Conservation (phyloP, 2,113 vertebrate species). For the Psilopsiagon aurifrons region DNA sequence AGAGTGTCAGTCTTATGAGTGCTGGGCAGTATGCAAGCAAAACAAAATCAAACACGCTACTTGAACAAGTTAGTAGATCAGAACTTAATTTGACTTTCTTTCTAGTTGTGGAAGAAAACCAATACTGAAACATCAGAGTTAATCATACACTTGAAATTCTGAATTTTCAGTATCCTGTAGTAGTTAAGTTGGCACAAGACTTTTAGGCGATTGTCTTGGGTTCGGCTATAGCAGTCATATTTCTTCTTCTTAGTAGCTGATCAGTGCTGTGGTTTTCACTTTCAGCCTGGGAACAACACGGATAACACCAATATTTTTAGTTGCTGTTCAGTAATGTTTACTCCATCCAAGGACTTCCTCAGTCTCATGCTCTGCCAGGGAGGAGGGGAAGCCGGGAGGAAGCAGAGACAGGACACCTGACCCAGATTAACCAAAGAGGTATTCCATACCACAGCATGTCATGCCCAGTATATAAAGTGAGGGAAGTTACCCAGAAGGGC, state of each 20-base stretch:
- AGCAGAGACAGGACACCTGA: no score
- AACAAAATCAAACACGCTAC: background rate
- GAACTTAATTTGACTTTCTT: background rate
- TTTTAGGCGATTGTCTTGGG: background rate
- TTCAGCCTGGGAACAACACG: background rate
- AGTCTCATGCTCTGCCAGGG: no score
- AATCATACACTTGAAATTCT: background rate
- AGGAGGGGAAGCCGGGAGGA: no score
- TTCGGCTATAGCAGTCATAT: background rate
- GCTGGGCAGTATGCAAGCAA: background rate
- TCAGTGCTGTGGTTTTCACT: background rate
- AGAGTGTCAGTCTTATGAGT: fast-evolving
- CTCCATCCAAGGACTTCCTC: background rate
- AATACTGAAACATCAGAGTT: background rate
- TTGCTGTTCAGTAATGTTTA: background rate
- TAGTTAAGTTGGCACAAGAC: background rate
- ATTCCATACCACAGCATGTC: no score
- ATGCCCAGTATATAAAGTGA: no score
- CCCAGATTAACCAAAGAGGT: no score
- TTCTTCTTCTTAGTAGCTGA: background rate
- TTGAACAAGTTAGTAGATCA: background rate
- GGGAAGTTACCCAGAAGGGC: no score
- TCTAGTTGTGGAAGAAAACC: background rate
- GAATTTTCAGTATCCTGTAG: background rate
- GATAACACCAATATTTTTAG: background rate